A percentile compares a stretch with the other conserved stretches of the same genome.
phyloP scores from a whole-genome alignment of 1,140 invertebrate species.

The Phymastichus coffea region DNA sequence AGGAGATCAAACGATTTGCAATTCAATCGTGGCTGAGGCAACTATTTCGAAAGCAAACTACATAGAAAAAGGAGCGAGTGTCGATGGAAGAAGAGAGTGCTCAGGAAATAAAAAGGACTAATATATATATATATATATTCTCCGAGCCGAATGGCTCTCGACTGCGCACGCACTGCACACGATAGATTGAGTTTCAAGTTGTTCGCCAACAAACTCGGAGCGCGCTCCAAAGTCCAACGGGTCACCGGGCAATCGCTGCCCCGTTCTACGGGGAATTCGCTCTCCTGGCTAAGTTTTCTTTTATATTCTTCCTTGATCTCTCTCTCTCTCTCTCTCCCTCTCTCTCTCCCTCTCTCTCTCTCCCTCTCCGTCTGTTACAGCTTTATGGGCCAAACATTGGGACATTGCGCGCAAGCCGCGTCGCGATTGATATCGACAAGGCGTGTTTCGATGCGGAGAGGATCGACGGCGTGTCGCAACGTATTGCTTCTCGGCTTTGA shows the following conservation, averaged over 20 bases:
- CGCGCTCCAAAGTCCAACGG: conserved; percentile 29
- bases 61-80: too few species aligned
- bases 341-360: conserved; percentile 5
- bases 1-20: too few species aligned
- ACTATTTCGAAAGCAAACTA: conserved; percentile 5
- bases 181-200: conserved; percentile 48
- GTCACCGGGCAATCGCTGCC: conserved; percentile 30
- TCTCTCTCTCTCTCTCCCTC: not conserved
- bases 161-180: not conserved
- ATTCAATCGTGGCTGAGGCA: too few species aligned
- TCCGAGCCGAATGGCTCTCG: conserved; percentile 8
- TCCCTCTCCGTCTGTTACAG: not conserved
- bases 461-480: too few species aligned
- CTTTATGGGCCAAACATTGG: too few species aligned
- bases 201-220: conserved; percentile 38
- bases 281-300: too few species aligned
- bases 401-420: too few species aligned
- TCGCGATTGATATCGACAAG: too few species aligned
- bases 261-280: not conserved
- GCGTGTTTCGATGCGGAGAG: too few species aligned
- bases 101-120: not conserved
- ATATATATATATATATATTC: not conserved
- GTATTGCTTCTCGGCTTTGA: too few species aligned
- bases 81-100: too few species aligned
- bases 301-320: too few species aligned